Evolutionary conservation across 2,797 vertebrate species (phyloP).

Genomic region (Hydrocynus forskahlii): DNA sequence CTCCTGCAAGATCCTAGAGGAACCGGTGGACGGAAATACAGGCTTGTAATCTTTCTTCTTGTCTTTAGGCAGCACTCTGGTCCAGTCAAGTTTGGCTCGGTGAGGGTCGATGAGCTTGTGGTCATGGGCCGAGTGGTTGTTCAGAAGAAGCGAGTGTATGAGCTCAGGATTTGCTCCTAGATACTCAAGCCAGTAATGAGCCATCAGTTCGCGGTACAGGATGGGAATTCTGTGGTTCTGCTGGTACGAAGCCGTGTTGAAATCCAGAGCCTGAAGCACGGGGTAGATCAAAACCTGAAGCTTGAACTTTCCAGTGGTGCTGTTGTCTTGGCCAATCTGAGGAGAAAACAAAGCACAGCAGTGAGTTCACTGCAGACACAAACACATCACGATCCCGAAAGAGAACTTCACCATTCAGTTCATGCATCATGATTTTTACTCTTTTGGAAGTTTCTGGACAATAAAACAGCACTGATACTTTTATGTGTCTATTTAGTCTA

Average conservation of each 20-base stretch:
- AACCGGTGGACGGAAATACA: slow-evolving; percentile 72
- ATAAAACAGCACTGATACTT: no score
- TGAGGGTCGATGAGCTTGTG: slow-evolving; percentile 69
- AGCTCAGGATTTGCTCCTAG: slow-evolving; percentile 79
- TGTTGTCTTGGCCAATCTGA: slow-evolving; percentile 83
- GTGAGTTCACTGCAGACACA: background rate
- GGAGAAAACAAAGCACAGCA: background rate
- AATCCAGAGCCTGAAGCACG: slow-evolving; percentile 90
- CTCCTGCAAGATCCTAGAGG: slow-evolving; percentile 67
- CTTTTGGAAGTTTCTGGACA: no score
- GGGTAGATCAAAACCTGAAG: slow-evolving; percentile 93
- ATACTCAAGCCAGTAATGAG: slow-evolving; percentile 91
- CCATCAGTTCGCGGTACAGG: slow-evolving; percentile 80
- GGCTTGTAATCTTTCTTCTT: slow-evolving; percentile 80
- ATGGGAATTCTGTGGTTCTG: slow-evolving; percentile 84
- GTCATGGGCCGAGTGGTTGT: slow-evolving; percentile 88
- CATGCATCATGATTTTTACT: no score
- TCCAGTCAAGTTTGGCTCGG: slow-evolving; percentile 85
- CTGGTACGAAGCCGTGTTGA: slow-evolving; percentile 92
- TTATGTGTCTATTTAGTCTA: no score
- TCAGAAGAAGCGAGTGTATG: slow-evolving; percentile 75
- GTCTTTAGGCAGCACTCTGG: slow-evolving; percentile 75
- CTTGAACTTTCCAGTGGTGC: slow-evolving; percentile 80
- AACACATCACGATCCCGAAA: no score
- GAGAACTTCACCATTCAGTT: no score